Conservation (phyloP, 2,888 invertebrate species). For the Pemphredon lugubris region DNA sequence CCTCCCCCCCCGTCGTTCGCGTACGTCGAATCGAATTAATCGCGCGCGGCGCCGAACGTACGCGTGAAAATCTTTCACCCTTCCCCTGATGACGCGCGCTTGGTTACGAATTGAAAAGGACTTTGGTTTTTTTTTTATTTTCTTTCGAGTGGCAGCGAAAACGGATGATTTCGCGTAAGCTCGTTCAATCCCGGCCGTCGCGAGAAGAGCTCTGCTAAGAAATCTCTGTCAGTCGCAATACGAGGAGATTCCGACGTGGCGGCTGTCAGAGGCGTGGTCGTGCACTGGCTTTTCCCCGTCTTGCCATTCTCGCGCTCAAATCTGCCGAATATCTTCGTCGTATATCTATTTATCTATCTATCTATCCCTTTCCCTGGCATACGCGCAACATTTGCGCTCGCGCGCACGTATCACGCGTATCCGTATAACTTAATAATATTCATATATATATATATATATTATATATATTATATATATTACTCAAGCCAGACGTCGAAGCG, state of each 20-base stretch:
- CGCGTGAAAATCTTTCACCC: too few relatives aligned
- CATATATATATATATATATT: slow-evolving; percentile 9
- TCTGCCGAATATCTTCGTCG: slow-evolving; percentile 63
- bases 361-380: slow-evolving; percentile 39
- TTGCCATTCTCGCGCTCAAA: slow-evolving; percentile 77
- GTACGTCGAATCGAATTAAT: too few relatives aligned
- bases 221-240: slow-evolving; percentile 61
- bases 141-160: slow-evolving; percentile 32
- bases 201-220: slow-evolving; percentile 51
- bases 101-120: too few relatives aligned
- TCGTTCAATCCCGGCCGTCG: slow-evolving; percentile 56
- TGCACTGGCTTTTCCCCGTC: slow-evolving; percentile 69
- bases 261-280: slow-evolving; percentile 51
- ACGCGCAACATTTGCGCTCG: too few relatives aligned
- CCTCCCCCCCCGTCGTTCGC: too few relatives aligned
- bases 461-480: slow-evolving; percentile 36
- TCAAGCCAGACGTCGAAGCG: slow-evolving; percentile 64
- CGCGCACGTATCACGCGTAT: not conserved
- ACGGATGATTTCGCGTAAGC: slow-evolving; percentile 55
- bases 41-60: too few relatives aligned
- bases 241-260: slow-evolving; percentile 60
- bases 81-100: too few relatives aligned
- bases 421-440: slow-evolving; percentile 10
- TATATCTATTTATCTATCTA: slow-evolving; percentile 38
- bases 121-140: too few relatives aligned